Base-by-base conservation (phyloP, 2,888 invertebrate species). In the Anaspis maculata region DNA sequence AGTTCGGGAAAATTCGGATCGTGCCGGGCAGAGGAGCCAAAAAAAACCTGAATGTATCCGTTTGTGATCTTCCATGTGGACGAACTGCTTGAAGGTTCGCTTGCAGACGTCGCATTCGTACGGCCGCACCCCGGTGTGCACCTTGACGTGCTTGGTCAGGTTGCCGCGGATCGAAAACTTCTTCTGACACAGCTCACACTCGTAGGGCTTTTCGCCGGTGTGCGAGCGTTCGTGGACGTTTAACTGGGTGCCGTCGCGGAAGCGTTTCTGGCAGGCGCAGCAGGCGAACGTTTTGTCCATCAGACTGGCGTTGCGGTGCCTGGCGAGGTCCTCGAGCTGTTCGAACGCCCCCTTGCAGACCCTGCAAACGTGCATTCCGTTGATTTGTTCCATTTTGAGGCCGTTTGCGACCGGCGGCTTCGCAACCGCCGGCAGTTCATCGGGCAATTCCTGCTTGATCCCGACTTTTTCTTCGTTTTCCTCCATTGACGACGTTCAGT, bases 121-220 rank as follows among this genome's bases (percentile, higher is more conserved):
- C 21, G 55, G 37, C 30, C 45, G 51, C 30, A 56, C 57, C 1
- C 57, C 57, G 9, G 60, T 61, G 36, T 62, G 62, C 19, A 55
- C 57, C 23, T 58, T 42, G 48, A 59, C 55, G 33, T 62, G 62
- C 34, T 61, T 61, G 34, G 53, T 60, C 32, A 62, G 44, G 45
- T 61, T 61, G 6, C 61, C 61, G 42, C 59, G 61, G n/a, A 61
- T 59, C 0, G 61, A 57, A 46, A 62, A 62, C 27, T 50, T 49
- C 37, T 61, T 62, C 1, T 45, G 46, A 32, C 62, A 62, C 19
- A 56, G 42, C 13, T 41, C 42, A 37, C 62, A 62, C 27, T 49
- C 45, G 35, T 54, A 62, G 1, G 62, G 61, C 40, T 62, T 56
- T 32, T 61, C 62, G n/a, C 61, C 61, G 3, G 62, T 61, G 35